phyloP scores from a whole-genome alignment of 2,888 invertebrate species.

The Hydrotaea cyrtoneurina region DNA sequence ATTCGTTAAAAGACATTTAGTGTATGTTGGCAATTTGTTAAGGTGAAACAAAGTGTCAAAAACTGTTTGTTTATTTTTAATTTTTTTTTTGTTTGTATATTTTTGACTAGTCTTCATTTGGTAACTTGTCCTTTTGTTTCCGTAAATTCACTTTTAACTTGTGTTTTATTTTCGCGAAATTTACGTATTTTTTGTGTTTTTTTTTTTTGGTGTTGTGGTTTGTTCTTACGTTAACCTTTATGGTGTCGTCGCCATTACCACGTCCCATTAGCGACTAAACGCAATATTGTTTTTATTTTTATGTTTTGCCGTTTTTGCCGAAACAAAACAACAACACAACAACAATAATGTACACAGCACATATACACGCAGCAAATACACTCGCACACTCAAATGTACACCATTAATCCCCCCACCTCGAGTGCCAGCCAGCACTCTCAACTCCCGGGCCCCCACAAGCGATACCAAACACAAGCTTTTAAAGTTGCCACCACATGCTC shows the following conservation, averaged over 20 bases:
- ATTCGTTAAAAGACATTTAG: too few relatives aligned
- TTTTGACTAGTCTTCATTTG: not conserved
- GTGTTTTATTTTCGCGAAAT: not conserved
- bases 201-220: too few relatives aligned
- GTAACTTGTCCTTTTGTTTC: not conserved
- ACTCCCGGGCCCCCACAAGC: not conserved
- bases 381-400: not conserved
- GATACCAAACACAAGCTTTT: not conserved
- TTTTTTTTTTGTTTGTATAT: not conserved
- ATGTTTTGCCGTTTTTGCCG: constrained; percentile 45
- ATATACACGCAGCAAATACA: not conserved
- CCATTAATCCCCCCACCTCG: constrained; percentile 26
- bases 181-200: constrained; percentile 49
- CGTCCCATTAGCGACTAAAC: constrained; percentile 64
- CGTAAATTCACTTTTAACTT: constrained; percentile 2
- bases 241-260: constrained; percentile 68
- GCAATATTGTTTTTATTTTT: constrained; percentile 36
- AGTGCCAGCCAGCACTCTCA: not conserved
- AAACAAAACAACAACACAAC: constrained; percentile 42
- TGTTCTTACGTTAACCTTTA: constrained; percentile 47
- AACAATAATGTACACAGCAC: constrained; percentile 16
- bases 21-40: too few relatives aligned
- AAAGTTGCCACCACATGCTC: constrained; percentile 39
- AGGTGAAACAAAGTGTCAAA: constrained; percentile 15
- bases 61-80: constrained; percentile 44